These are phyloP conservation scores for Campopleginae sp. DNA, from an alignment of 2,888 invertebrate genomes.

Conservation along the genomic window DNA sequence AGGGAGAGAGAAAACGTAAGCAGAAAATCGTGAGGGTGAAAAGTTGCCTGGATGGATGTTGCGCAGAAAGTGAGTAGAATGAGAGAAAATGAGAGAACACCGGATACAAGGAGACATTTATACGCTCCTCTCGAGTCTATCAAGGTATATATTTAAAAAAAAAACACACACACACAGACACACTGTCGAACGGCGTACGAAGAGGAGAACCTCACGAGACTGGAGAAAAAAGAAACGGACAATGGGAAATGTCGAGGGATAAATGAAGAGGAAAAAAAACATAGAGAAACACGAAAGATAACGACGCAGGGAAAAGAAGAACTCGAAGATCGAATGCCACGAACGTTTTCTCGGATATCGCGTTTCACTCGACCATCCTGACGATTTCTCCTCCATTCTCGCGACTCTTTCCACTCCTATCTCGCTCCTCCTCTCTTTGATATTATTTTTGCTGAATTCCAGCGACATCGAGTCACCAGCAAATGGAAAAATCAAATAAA, in stretches of 20 bases:
- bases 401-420: slow-evolving; percentile 5
- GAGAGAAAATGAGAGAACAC: slow-evolving; percentile 70
- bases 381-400: slow-evolving; percentile 59
- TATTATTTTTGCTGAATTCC: slow-evolving; percentile 69
- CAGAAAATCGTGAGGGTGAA: slow-evolving; percentile 56
- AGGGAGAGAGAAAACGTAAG: slow-evolving; percentile 38
- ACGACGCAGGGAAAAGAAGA: slow-evolving; percentile 61
- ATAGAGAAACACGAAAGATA: slow-evolving; percentile 45
- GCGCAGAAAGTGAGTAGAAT: slow-evolving; percentile 58
- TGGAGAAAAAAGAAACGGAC: slow-evolving; percentile 63
- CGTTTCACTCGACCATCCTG: slow-evolving; percentile 73
- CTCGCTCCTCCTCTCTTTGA: slow-evolving; percentile 59
- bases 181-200: slow-evolving; percentile 9
- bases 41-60: slow-evolving; percentile 52
- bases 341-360: slow-evolving; percentile 73
- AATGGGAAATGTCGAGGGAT: slow-evolving; percentile 46
- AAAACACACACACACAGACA: slow-evolving; percentile 46
- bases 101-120: slow-evolving; percentile 79
- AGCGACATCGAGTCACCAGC: slow-evolving; percentile 45
- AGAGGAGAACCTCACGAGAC: slow-evolving; percentile 64
- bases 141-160: slow-evolving; percentile 52
- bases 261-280: slow-evolving; percentile 58
- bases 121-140: slow-evolving; percentile 73
- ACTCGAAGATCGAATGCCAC: slow-evolving; percentile 69
- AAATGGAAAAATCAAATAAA: neutral